These are phyloP conservation scores for Andrena bicolor DNA, from an alignment of 2,888 invertebrate species.

Conservation along the genomic window DNA sequence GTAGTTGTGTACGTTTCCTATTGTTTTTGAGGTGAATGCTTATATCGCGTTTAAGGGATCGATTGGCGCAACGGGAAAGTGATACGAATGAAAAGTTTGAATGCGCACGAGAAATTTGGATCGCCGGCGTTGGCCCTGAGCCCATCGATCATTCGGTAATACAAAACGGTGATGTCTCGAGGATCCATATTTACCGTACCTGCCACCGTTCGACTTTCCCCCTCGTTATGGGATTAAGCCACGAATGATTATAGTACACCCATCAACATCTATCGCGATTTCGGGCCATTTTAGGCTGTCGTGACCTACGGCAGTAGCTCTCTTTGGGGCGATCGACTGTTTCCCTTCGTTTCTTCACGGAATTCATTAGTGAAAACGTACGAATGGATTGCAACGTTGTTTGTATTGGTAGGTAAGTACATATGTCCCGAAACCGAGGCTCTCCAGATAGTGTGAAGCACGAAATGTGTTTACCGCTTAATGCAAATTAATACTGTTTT, in stretches of 20 bases:
- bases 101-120: constrained; percentile 54
- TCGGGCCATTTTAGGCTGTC: constrained; percentile 48
- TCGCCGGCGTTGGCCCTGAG: constrained; percentile 76
- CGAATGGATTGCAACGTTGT: background rate
- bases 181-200: constrained; percentile 74
- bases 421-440: background rate
- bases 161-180: constrained; percentile 76
- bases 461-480: background rate
- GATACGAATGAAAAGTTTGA: constrained; percentile 6
- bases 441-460: background rate
- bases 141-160: constrained; percentile 80
- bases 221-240: constrained; percentile 76
- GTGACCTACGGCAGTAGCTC: constrained; percentile 56
- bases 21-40: background rate
- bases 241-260: constrained; percentile 67
- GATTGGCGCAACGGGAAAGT: constrained; percentile 13
- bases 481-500: too few species aligned
- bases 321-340: constrained; percentile 35
- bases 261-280: constrained; percentile 65
- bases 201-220: constrained; percentile 77
- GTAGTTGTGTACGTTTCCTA: background rate
- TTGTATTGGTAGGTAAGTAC: background rate
- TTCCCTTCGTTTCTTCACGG: constrained; percentile 26
- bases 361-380: constrained; percentile 32
- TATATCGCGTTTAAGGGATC: background rate